A percentile compares a stretch with the other conserved stretches of the same genome.
phyloP scores from a whole-genome alignment of 2,113 vertebrate species.

The Odobenus rosmarus region DNA sequence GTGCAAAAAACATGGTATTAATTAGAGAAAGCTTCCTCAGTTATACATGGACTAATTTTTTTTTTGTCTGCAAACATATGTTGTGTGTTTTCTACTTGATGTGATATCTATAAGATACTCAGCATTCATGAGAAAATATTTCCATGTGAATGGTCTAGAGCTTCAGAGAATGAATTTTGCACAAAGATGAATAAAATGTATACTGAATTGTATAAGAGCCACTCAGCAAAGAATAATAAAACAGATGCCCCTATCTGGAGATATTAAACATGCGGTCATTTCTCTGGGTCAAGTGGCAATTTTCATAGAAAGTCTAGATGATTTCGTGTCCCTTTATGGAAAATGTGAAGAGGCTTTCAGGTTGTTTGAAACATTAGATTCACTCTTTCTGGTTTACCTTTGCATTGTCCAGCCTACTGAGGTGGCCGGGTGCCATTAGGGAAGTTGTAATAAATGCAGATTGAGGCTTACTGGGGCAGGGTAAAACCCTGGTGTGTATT shows the following conservation, averaged over 20 bases:
- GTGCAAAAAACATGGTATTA: not conserved
- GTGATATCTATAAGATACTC: slow-evolving; percentile 7
- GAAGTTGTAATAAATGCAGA: not conserved
- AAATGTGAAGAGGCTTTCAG: not conserved
- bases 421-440: not conserved
- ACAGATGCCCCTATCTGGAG: not conserved
- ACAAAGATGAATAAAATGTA: not conserved
- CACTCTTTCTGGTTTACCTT: slow-evolving; percentile 4
- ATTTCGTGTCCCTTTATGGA: not conserved
- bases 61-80: not conserved
- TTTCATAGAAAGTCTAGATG: not conserved
- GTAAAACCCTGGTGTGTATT: not conserved
- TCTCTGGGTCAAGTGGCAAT: not conserved
- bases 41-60: slow-evolving; percentile 11
- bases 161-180: slow-evolving; percentile 53
- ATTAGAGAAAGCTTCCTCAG: not conserved
- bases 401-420: not conserved
- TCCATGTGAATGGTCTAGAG: not conserved
- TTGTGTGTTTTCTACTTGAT: not conserved
- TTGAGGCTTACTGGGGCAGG: not conserved
- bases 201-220: not conserved
- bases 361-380: slow-evolving; percentile 11
- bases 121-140: slow-evolving; percentile 23
- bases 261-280: not conserved
- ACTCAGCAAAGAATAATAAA: not conserved